Base-by-base conservation (phyloP, 2,797 vertebrate species). In the Decapterus maruadsi region DNA sequence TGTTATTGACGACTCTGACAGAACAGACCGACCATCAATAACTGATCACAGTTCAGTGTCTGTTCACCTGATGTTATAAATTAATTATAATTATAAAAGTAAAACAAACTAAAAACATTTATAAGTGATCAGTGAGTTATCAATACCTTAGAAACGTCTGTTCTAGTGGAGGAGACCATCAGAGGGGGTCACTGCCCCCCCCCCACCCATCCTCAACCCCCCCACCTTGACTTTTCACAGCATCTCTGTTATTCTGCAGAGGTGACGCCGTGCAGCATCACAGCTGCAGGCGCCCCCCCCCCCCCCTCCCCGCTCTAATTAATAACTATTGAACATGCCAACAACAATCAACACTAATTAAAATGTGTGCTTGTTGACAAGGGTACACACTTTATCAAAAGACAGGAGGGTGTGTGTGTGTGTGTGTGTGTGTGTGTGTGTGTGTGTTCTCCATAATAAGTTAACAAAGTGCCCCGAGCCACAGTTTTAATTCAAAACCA, bases 341-440 rank as follows among this genome's bases (percentile, higher is more conserved):
- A 95, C 94, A 95, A 96, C 96, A 96, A 97, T 97, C 96, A 96
- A 94, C 95, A 95, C 96, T 97, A 97, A 97, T 97, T 97, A 97
- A 91, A 97, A 96, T 94, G 96, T 94, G 94, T 92, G 94, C 94
- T 95, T 96, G 96, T 95, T 94, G 95, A 96, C 95, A 95, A 96
- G 94, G 94, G 95, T 92, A 94, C 93, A 93, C 92, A 95, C 87
- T 94, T 83, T 81, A 88, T 90, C 82, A 84, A 87, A 82, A 80
- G 70, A 77, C 80, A 83, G 34, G 60, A 81, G 71, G 59, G 68
- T 68, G 75, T 68, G 69, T 68, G 56, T 66, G 12, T 0, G 69
- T 10, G 75, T 68, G 60, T 70, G 86, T 83, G 81, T 84, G 87
- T 53, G 84, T 57, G 78, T 55, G 82, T 66, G 72, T 65, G 70